Conservation (phyloP, 2,888 invertebrate genomes). For the Drosophila paranaensis region DNA sequence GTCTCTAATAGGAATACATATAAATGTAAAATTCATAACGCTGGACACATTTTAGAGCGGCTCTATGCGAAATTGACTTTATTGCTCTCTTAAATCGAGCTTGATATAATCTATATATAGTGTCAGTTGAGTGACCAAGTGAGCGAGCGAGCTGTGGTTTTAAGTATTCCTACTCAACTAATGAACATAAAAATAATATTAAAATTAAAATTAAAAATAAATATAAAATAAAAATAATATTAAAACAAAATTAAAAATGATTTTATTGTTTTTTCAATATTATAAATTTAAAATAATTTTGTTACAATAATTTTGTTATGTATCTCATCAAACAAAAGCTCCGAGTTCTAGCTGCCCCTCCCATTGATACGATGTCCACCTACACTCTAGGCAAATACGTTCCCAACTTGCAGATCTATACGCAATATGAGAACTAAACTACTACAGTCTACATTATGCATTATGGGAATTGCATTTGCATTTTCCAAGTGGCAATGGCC, state of each 20-base stretch:
- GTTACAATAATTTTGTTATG: no score
- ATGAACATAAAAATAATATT: background rate
- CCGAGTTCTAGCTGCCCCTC: no score
- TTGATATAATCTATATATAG: background rate
- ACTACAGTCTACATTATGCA: background rate
- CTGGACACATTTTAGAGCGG: background rate
- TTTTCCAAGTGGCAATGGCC: conserved; percentile 19
- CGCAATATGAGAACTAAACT: background rate
- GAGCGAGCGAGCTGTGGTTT: background rate
- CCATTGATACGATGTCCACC: no score
- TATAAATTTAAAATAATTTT: no score
- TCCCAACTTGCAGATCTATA: no score
- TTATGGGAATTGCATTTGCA: background rate
- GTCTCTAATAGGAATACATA: conserved; percentile 34
- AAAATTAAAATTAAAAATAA: no score
- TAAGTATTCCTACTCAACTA: background rate
- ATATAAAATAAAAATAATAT: no score
- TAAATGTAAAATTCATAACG: conserved; percentile 17
- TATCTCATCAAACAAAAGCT: no score
- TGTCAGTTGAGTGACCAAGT: background rate
- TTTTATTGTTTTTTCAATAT: no score
- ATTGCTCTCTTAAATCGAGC: background rate
- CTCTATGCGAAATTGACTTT: background rate
- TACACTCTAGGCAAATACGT: background rate
- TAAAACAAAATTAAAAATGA: no score